Base-by-base conservation (phyloP, 2,888 invertebrate genomes). In the Protophormia terraenovae region DNA sequence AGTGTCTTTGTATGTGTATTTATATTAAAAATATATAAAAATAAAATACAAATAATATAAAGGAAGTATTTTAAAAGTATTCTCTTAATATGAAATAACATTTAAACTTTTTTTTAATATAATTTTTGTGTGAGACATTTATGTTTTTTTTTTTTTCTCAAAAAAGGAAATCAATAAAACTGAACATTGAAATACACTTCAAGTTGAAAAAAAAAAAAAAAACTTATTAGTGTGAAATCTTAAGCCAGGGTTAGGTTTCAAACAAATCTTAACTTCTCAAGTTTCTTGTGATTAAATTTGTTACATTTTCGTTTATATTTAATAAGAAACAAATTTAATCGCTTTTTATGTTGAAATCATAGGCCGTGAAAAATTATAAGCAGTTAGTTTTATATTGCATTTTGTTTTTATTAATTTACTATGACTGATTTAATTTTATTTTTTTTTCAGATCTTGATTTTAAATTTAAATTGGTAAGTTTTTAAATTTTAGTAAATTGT, bases 81-180 rank as follows among this genome's bases (percentile, higher is more conserved):
- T 76, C 16, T 58, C 45, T 32, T 45, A 45, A 32, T 41, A 58
- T 55, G n/a, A 67, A 67, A 76, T 66, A 53, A 41, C 53, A 76
- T 73, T 58, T 16, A 58, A 29, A 58, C 14, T 22, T 53, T 24
- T 5, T 24, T 24, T 14, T 53, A 12, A 24, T 53, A 8, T 47
- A 1, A 1, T 10, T 72, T 72, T 19, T 32, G 19, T 41, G n/a
- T n/a, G n/a, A 32, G 10, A 32, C 47, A 6, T 24, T n/a, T 47
- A 2, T 4, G 19, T 62, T 32, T 14, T 32, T 62, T 22, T 45
- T 24, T 55, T 19, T 3, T 16, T 19, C 12, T 41, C n/a, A n/a
- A 64, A 71, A 50, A 50, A 58, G 12, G 8, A 38, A 72, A 47
- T 75, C 41, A 69, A 75, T 62, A 72, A 35, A 55, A 47, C 4